Evolutionary conservation across 2,797 vertebrate species (phyloP).

Genomic region (Cuculus canorus): DNA sequence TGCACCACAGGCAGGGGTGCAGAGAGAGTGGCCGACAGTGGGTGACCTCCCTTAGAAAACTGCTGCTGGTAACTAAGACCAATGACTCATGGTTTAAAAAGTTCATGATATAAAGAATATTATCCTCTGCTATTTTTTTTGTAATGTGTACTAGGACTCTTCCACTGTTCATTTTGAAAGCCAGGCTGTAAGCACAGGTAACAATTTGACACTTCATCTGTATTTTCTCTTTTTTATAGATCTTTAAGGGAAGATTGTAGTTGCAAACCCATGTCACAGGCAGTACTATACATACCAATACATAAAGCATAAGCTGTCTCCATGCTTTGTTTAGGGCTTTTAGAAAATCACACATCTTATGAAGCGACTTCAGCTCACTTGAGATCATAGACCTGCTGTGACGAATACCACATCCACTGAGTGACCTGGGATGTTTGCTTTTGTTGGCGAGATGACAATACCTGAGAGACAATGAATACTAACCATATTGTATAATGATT

Average conservation of each 20-base stretch:
- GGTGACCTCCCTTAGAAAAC: neutral
- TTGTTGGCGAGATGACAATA: slow-evolving; percentile 31
- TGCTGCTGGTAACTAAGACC: neutral
- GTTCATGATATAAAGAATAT: neutral
- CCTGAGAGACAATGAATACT: slow-evolving; percentile 1
- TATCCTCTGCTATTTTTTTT: neutral
- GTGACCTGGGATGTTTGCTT: neutral
- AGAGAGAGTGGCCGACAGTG: rapidly evolving
- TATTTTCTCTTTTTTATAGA: neutral
- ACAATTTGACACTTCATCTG: neutral
- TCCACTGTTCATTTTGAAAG: neutral
- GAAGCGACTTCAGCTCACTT: neutral
- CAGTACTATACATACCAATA: neutral
- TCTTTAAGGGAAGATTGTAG: neutral
- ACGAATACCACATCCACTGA: neutral
- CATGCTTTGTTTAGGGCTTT: neutral
- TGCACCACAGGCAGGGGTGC: neutral
- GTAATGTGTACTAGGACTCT: neutral
- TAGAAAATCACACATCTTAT: neutral
- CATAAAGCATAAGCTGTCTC: neutral
- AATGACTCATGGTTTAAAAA: neutral
- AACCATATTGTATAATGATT: neutral
- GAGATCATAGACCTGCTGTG: neutral
- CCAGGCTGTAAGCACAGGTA: neutral
- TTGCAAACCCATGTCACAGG: neutral